These are phyloP conservation scores for Steinernema feltiae DNA, from an alignment of 1,140 invertebrate genomes.

Conservation along the genomic window DNA sequence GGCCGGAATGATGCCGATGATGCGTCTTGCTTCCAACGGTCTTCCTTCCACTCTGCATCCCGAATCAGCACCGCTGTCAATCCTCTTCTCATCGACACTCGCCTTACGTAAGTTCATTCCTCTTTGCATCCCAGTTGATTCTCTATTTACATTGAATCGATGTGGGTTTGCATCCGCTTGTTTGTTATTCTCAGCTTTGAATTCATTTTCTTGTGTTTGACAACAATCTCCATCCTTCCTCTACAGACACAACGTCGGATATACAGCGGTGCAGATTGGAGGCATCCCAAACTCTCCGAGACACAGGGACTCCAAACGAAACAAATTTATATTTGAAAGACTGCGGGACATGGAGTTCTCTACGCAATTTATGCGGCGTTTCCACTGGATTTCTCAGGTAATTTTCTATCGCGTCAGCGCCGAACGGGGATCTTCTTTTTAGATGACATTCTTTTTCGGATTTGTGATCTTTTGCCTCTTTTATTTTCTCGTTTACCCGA, in stretches of 20 bases:
- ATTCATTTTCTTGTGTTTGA: neutral
- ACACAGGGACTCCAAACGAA: neutral
- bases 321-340: neutral
- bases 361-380: slow-evolving; percentile 45
- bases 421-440: slow-evolving; percentile 10
- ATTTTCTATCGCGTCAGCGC: neutral
- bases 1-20: slow-evolving; percentile 18
- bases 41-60: neutral
- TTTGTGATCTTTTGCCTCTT: slow-evolving; percentile 54
- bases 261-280: neutral
- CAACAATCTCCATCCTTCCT: neutral
- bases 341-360: slow-evolving; percentile 37
- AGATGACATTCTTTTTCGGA: slow-evolving; percentile 57
- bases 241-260: neutral
- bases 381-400: slow-evolving; percentile 56
- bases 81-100: neutral
- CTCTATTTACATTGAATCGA: neutral
- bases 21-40: neutral
- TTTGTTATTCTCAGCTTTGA: neutral
- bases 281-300: neutral
- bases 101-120: neutral
- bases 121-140: neutral
- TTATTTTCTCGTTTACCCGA: slow-evolving; percentile 55
- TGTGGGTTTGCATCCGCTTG: no score
- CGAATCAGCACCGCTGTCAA: neutral